Base-by-base conservation (phyloP, 2,113 vertebrate species). In the Platysternon megacephalum region DNA sequence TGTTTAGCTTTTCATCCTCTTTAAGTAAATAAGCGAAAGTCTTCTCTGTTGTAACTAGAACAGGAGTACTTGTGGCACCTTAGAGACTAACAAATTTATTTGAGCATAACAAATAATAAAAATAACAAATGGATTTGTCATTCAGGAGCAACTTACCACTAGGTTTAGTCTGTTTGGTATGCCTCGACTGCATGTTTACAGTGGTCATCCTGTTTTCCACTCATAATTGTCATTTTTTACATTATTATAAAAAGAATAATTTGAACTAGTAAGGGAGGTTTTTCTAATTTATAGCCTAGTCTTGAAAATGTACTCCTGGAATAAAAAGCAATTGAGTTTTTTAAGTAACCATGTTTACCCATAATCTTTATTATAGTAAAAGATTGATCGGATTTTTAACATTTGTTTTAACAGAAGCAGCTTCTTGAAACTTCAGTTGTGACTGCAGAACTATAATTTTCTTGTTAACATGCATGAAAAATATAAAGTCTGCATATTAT, bases 351-450 rank as follows among this genome's bases (percentile, higher is more conserved):
- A 5, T 74, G 12, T 1, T 74, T 56, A 29, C 79, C 80, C 89
- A 44, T 87, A 87, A 89, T 49, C 87, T 87, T 83, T 55, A 3
- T 24, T 74, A 14, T n/a, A 92, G 86, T 74, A 88, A 93, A 86
- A 93, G 49, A 53, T 83, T 22, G 61, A 42, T 91, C 10, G 10
- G 55, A 21, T 22, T 9, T 85, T n/a, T 56, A 74, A 74, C 72
- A 4, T 46, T 82, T 89, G 44, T 96, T 96, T 87, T 65, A 2
- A 61, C 56, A 21, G 51, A 1, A 78, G 87, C 48, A 65, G 46
- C 51, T 72, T 26, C 3, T 11, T 14, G 83, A 88, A 84, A 56
- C 85, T 84, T 95, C 44, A 44, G 0, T n/a, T 68, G 46, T 86
- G 78, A 58, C 32, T 76, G 42, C 65, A 84, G 42, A 85, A 86